Conservation (phyloP, 2,888 invertebrate genomes). For the Eupithecia vulgata region DNA sequence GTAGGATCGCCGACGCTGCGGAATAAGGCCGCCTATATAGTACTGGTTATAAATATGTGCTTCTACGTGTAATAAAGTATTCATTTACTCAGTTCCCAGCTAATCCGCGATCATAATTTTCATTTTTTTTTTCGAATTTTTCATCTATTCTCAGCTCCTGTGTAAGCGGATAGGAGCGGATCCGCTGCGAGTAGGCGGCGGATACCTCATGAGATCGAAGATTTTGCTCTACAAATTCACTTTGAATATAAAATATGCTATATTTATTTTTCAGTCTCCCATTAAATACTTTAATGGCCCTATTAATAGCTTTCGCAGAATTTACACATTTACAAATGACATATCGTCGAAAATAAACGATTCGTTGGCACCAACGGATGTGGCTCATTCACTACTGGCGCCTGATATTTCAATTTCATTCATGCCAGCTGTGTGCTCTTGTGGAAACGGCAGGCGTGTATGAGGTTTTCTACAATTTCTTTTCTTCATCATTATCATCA, state of each 20-base stretch:
- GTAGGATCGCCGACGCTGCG: too few relatives aligned
- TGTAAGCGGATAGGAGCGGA: neutral
- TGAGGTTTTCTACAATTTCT: neutral
- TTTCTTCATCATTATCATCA: neutral
- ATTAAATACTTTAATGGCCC: slow-evolving; percentile 1
- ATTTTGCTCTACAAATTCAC: neutral
- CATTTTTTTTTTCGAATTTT: neutral
- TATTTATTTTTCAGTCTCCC: slow-evolving; percentile 4
- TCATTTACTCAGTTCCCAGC: neutral
- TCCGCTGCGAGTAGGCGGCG: too few relatives aligned
- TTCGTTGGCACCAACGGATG: slow-evolving; percentile 29
- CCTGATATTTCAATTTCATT: slow-evolving; percentile 29
- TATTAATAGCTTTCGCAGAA: slow-evolving; percentile 24
- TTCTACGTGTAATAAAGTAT: too few relatives aligned
- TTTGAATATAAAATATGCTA: neutral
- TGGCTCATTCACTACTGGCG: slow-evolving; percentile 26
- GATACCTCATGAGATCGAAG: too few relatives aligned
- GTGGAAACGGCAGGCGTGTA: slow-evolving; percentile 29
- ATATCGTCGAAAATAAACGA: slow-evolving; percentile 32
- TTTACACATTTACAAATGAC: slow-evolving; percentile 25
- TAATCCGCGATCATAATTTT: too few relatives aligned
- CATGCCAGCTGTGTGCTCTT: slow-evolving; percentile 26
- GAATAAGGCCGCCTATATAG: too few relatives aligned
- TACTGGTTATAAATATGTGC: neutral
- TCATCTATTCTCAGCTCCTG: neutral